phyloP scores from a whole-genome alignment of 2,888 invertebrate genomes.

The Callyntrura sp. region DNA sequence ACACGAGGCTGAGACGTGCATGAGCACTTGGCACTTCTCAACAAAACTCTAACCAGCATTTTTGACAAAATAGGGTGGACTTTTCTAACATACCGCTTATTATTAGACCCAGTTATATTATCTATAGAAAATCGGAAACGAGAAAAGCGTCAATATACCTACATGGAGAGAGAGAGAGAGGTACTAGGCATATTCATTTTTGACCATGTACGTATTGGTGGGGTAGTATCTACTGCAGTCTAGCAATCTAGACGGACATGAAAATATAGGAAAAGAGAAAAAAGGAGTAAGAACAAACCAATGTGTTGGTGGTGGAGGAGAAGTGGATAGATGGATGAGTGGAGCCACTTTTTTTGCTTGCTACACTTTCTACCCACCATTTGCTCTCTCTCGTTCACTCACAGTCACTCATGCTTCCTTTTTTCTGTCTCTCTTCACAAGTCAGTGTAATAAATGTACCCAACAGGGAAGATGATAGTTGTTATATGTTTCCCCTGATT shows the following conservation, averaged over 20 bases:
- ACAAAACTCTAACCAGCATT: slow-evolving; percentile 33
- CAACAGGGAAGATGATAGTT: slow-evolving; percentile 73
- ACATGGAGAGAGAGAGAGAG: background rate
- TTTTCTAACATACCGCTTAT: slow-evolving; percentile 10
- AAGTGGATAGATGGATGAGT: slow-evolving; percentile 72
- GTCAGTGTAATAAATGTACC: slow-evolving; percentile 71
- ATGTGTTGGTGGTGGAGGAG: slow-evolving; percentile 58
- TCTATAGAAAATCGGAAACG: slow-evolving; percentile 51
- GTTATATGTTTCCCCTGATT: slow-evolving; percentile 65
- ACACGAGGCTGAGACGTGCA: slow-evolving; percentile 30
- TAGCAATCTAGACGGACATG: background rate
- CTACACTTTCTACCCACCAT: slow-evolving; percentile 61
- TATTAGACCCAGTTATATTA: background rate
- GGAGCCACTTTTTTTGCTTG: slow-evolving; percentile 53
- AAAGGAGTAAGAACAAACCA: slow-evolving; percentile 23
- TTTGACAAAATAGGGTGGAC: slow-evolving; percentile 46
- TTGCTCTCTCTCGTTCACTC: slow-evolving; percentile 57
- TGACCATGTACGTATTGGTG: background rate
- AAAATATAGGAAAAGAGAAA: slow-evolving; percentile 44
- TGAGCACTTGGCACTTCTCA: slow-evolving; percentile 30
- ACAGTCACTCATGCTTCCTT: slow-evolving; percentile 60
- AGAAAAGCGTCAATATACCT: slow-evolving; percentile 38
- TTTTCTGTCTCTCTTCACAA: slow-evolving; percentile 54
- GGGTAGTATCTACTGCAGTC: background rate
- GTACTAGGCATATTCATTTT: background rate